Base-by-base conservation (phyloP, 2,113 vertebrate species). In the Phocoena sinus region DNA sequence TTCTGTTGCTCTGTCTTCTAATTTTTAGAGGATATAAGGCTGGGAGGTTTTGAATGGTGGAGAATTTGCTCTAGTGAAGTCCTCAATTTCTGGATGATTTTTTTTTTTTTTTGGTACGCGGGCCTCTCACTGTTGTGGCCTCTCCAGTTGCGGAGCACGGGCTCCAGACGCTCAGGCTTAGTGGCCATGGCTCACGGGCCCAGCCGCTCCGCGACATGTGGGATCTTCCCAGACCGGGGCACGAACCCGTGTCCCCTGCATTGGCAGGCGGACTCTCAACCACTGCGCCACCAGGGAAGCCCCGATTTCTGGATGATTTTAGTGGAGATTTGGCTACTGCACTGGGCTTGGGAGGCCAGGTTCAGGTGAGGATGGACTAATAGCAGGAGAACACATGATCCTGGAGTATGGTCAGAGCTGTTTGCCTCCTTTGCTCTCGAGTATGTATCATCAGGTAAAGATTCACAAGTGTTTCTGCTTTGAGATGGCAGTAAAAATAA, bases 91-190 rank as follows among this genome's bases (percentile, higher is more conserved):
- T 44, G 28, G n/a, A 38, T 31, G 44, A 28, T 77, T 58, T 91
- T 77, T 50, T 50, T 47, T 50, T 50, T 47, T 50, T 50, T 50
- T 13, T 36, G 12, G 47, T 47, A 47, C 47, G 11, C 2, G 11
- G 12, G 47, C 47, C 47, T 47, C 47, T 13, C 47, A 47, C 47
- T 47, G 47, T 12, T 50, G 12, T 50, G 47, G 47, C 47, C 12
- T 13, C 47, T 50, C 0, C 47, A 12, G 1, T 0, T 0, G 47
- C 3, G 12, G 47, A 47, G 47, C 47, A 47, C 47, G 3, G 47
- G 47, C 47, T 47, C 47, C 11, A 10, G 47, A 47, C 12, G 11
- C 11, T 11, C 47, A 47, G 47, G 47, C 47, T 50, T 12, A 50
- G 47, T 0, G 12, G 47, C 47, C 47, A 50, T 13, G 47, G 47